phyloP scores from a whole-genome alignment of 2,888 invertebrate species.

The Dolichopus griseipennis region DNA sequence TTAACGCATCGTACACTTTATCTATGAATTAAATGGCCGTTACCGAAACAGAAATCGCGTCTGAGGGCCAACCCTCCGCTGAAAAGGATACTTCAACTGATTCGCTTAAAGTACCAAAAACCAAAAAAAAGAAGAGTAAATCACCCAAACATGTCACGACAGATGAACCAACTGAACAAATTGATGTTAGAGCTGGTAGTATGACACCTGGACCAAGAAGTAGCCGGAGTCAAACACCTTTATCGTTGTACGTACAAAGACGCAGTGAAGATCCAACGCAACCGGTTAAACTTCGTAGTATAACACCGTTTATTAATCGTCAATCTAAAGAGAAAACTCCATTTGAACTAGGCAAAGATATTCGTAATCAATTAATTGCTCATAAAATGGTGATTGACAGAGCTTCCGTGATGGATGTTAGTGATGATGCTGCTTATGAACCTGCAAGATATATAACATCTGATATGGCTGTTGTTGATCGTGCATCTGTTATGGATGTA shows the following conservation, averaged over 20 bases:
- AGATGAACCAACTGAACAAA: background rate
- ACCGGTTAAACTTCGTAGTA: background rate
- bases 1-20: too few relatives aligned
- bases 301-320: constrained; percentile 7
- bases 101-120: background rate
- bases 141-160: background rate
- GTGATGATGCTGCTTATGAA: background rate
- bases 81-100: background rate
- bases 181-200: background rate
- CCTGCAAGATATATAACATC: background rate
- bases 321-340: background rate
- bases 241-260: background rate
- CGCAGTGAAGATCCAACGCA: background rate
- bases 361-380: background rate
- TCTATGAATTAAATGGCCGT: too few relatives aligned
- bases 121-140: background rate
- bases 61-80: too few relatives aligned
- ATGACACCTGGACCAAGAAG: background rate
- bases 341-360: constrained; percentile 9
- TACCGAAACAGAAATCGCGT: too few relatives aligned
- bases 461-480: constrained; percentile 7
- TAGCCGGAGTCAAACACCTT: constrained; percentile 5
- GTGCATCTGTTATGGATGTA: constrained; percentile 7
- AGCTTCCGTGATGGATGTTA: constrained; percentile 9
- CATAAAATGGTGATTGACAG: constrained; percentile 9